These are phyloP conservation scores for Mactromeris polynyma DNA, from an alignment of 2,888 invertebrate species.

Conservation along the genomic window DNA sequence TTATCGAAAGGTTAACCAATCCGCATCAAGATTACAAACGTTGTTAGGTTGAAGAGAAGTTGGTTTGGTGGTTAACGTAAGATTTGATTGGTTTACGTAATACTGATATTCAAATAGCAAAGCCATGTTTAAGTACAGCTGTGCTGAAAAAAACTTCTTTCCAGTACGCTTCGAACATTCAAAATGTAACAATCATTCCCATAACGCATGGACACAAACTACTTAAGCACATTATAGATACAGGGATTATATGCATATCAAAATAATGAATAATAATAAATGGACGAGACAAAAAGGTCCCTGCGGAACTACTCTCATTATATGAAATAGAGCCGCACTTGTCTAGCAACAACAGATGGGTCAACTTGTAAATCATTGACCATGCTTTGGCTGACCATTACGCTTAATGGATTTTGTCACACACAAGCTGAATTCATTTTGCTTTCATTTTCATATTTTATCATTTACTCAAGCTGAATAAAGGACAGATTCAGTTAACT, in stretches of 20 bases:
- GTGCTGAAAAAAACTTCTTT: no score
- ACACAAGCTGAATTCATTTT: constrained; percentile 1
- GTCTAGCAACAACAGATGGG: background rate
- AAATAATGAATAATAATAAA: constrained; percentile 12
- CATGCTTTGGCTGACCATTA: constrained; percentile 10
- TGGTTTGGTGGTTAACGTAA: no score
- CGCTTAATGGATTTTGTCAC: constrained; percentile 9
- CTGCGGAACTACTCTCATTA: background rate
- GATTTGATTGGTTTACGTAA: no score
- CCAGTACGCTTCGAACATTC: no score
- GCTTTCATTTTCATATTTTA: constrained; percentile 22
- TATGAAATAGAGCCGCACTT: background rate
- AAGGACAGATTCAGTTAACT: background rate
- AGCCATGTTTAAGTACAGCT: no score
- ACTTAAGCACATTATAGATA: background rate
- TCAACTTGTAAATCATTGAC: constrained; percentile 6
- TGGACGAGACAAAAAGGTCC: constrained; percentile 4
- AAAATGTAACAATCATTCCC: no score
- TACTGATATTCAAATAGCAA: no score
- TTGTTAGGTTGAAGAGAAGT: no score
- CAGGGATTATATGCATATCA: background rate
- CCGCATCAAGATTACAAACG: no score
- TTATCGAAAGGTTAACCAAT: no score
- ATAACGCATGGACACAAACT: background rate
- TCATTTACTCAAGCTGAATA: background rate